Conservation (phyloP, 2,888 invertebrate species). For the Napeogenes inachia region DNA sequence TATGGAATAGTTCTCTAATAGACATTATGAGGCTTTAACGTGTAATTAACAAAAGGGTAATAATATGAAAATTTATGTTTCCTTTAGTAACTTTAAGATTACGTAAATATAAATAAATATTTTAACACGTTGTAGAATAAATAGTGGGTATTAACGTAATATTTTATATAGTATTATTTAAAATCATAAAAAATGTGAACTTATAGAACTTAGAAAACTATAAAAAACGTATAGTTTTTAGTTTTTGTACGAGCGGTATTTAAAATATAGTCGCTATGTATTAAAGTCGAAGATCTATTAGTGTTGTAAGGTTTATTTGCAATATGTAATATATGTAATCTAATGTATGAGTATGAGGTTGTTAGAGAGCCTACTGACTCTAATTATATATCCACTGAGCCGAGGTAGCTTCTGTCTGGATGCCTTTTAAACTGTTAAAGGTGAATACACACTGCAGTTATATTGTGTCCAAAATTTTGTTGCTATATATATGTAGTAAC, state of each 20-base stretch:
- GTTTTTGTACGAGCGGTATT: too few species aligned
- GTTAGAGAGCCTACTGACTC: slow-evolving; percentile 11
- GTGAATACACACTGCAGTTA: background rate
- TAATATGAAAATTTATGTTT: background rate
- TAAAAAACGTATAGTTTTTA: too few species aligned
- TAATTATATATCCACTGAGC: slow-evolving; percentile 13
- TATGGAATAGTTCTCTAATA: background rate
- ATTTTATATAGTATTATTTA: too few species aligned
- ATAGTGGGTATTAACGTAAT: background rate
- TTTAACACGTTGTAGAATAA: background rate
- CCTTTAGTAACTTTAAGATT: background rate
- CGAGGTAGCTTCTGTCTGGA: slow-evolving; percentile 10
- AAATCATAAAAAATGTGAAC: too few species aligned
- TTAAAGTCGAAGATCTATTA: slow-evolving; percentile 8
- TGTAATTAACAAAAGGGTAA: background rate
- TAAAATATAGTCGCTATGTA: background rate
- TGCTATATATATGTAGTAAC: too few species aligned
- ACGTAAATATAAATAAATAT: slow-evolving; percentile 1
- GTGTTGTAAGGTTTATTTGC: slow-evolving; percentile 8
- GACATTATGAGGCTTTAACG: background rate
- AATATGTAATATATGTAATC: slow-evolving; percentile 13
- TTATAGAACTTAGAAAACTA: too few species aligned
- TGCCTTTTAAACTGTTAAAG: slow-evolving; percentile 7
- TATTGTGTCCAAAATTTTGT: too few species aligned
- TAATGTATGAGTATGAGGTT: slow-evolving; percentile 12